Base-by-base conservation (phyloP, 2,113 vertebrate genomes). In the Boulengeromyrus knoepffleri region DNA sequence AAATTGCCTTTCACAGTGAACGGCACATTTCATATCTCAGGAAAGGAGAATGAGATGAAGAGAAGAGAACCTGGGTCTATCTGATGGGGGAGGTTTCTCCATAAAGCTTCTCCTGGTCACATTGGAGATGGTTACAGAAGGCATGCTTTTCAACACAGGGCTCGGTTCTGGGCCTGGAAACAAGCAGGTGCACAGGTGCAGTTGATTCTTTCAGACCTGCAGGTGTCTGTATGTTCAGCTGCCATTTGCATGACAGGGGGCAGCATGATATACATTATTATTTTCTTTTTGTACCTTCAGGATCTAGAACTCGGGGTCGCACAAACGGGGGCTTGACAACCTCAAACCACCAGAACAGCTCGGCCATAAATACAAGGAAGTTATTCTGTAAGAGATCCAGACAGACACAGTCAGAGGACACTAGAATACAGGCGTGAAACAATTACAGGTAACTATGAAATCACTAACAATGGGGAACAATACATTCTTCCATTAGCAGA, bases 331-430 rank as follows among this genome's bases (percentile, higher is more conserved):
- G 98, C 94, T 98, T 99, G 89, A 98, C 97, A 6, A 98, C 97
- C 94, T 99, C 98, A 91, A 99, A 99, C 98, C 98, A 99, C 97
- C 96, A 97, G 93, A 99, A 99, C 89, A 99, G 95, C 92, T 99
- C 98, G 88, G 98, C 99, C 97, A 99, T 97, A 94, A 99, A 99
- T 91, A 97, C 98, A 95, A 99, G 95, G 94, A 98, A 99, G 94
- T 99, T 99, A 91, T 96, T 99, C 98, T 99, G 95, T 1, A 85
- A 90, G 92, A 92, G 80, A 88, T 86, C 88, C 89, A 46, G 91
- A 85, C 74, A 50, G 1, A 91, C 2, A 90, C 90, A n/a, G 85
- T 87, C 49, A 87, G 47, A 21, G n/a, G 27, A 27, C 7, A 52
- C 4, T 86, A 5, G 8, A 27, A 49, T 53, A 36, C 85, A 31